Conservation (phyloP, 2,888 invertebrate species). For the Scotopteryx bipunctaria region DNA sequence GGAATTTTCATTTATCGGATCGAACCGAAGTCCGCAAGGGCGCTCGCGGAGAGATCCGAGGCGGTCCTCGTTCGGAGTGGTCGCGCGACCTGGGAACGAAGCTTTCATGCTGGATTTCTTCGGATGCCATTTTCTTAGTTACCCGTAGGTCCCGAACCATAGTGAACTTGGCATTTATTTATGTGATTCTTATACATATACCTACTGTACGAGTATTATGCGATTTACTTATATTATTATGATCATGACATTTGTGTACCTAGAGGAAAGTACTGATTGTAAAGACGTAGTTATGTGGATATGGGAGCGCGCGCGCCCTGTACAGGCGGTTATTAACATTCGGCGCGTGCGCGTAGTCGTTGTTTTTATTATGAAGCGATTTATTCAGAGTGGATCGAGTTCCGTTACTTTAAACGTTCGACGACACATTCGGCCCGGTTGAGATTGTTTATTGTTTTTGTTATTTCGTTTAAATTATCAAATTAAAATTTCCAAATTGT, state of each 20-base stretch:
- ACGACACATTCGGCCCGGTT: slow-evolving; percentile 61
- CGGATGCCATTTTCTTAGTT: slow-evolving; percentile 81
- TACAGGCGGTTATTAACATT: slow-evolving; percentile 71
- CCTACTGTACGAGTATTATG: slow-evolving; percentile 69
- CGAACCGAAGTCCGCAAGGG: slow-evolving; percentile 35
- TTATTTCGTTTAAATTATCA: slow-evolving; percentile 30
- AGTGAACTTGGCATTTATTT: slow-evolving; percentile 81
- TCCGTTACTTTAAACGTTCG: slow-evolving; percentile 75
- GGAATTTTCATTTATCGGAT: slow-evolving; percentile 54
- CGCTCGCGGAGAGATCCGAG: slow-evolving; percentile 45
- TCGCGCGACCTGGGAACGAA: slow-evolving; percentile 43
- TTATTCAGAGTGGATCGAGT: slow-evolving; percentile 80
- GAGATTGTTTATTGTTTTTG: slow-evolving; percentile 36
- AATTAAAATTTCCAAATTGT: slow-evolving; percentile 58
- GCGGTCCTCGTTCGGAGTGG: slow-evolving; percentile 46
- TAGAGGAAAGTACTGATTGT: slow-evolving; percentile 69
- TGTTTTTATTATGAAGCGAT: slow-evolving; percentile 66
- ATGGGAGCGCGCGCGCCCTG: slow-evolving; percentile 60
- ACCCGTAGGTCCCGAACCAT: slow-evolving; percentile 78
- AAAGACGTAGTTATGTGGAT: slow-evolving; percentile 64
- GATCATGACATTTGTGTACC: slow-evolving; percentile 72
- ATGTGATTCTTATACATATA: slow-evolving; percentile 68
- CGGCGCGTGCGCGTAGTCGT: slow-evolving; percentile 60
- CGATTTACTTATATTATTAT: slow-evolving; percentile 73
- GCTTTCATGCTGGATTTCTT: slow-evolving; percentile 59